Conservation (phyloP, 53 echinoderm and acorn worm species). For the Henricia sp. region DNA sequence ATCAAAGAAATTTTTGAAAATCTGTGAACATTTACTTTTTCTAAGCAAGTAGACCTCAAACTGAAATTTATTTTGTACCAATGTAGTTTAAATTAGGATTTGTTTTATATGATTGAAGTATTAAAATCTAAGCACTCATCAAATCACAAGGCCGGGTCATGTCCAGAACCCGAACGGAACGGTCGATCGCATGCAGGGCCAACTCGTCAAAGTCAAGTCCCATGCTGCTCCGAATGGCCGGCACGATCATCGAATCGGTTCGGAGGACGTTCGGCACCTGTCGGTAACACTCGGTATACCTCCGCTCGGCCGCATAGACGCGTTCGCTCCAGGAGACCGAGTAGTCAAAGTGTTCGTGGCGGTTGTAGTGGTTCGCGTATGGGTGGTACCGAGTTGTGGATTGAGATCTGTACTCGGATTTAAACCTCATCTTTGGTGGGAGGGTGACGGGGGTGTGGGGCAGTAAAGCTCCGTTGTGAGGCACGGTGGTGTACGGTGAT, state of each 20-base stretch:
- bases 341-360: background rate
- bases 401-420: background rate
- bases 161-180: slow-evolving; percentile 63
- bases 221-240: slow-evolving; percentile 18
- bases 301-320: background rate
- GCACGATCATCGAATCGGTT: background rate
- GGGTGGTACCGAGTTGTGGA: slow-evolving; percentile 3
- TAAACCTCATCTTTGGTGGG: background rate
- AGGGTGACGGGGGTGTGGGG: background rate
- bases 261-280: background rate
- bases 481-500: too few relatives aligned
- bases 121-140: slow-evolving; percentile 18
- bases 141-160: slow-evolving; percentile 5
- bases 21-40: too few relatives aligned
- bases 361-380: background rate
- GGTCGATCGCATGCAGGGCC: slow-evolving; percentile 61
- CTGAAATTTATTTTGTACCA: too few relatives aligned
- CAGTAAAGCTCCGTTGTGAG: too few relatives aligned
- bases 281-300: background rate
- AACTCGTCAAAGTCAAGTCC: slow-evolving; percentile 27
- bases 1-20: too few relatives aligned
- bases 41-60: too few relatives aligned
- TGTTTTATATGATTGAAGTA: too few relatives aligned
- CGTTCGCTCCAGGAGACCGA: background rate
- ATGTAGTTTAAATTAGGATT: too few relatives aligned